These are phyloP conservation scores for Cantharis nigra DNA, from an alignment of 2,888 invertebrate species.

Conservation along the genomic window DNA sequence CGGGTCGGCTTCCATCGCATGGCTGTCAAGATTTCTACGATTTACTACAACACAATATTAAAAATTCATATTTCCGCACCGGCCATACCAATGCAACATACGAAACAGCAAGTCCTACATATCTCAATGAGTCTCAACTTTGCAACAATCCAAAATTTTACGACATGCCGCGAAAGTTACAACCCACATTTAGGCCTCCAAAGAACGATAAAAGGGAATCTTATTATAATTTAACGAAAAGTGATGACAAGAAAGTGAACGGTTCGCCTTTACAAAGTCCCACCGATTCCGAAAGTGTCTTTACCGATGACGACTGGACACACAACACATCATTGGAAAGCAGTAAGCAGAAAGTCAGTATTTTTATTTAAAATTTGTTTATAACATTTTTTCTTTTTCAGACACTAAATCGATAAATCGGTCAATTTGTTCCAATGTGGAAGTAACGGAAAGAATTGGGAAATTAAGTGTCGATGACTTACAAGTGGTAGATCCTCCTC, in stretches of 20 bases:
- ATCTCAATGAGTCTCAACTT: conserved; percentile 49
- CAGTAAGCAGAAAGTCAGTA: conserved; percentile 40
- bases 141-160: conserved; percentile 62
- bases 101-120: conserved; percentile 43
- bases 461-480: conserved; percentile 37
- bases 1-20: conserved; percentile 64
- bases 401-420: conserved; percentile 54
- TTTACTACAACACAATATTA: conserved; percentile 46
- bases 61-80: conserved; percentile 38
- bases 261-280: conserved; percentile 64
- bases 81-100: conserved; percentile 44
- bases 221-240: conserved; percentile 8
- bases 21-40: conserved; percentile 47
- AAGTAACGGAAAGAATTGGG: conserved; percentile 19
- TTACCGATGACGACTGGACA: conserved; percentile 71
- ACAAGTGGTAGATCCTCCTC: conserved; percentile 59
- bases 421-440: conserved; percentile 62
- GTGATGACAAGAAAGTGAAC: conserved; percentile 21
- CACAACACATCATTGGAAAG: conserved; percentile 56
- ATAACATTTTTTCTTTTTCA: neutral
- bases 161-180: conserved; percentile 54
- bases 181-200: conserved; percentile 29
- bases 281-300: conserved; percentile 68
- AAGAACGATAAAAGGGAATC: conserved; percentile 16
- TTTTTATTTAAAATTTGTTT: too few species aligned